Base-by-base conservation (phyloP, 1,140 invertebrate species). In the Cyphomyrmex costatus region DNA sequence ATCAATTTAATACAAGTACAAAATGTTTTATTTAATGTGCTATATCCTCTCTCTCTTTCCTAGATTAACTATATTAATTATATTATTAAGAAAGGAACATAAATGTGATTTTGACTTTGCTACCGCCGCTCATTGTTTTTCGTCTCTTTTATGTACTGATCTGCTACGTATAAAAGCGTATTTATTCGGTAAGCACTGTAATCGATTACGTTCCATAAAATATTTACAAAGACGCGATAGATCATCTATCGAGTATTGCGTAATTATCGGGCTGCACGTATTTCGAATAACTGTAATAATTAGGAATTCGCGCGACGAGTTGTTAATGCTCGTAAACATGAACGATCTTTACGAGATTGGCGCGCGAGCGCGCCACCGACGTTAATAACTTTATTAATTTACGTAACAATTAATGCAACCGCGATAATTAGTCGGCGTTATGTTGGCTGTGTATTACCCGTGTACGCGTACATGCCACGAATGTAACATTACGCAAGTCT, bases 341-440 rank as follows among this genome's bases (percentile, higher is more conserved):
- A 82, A 49, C 14, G 36, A 83, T 73, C 36, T 83, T 83, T 53
- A 19, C 30, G 78, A 80, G 78, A 80, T 80, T 80, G 77, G 16
- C 63, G 77, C 30, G 61, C 56, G 36, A 21, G 33, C 61, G n/a
- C 27, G n/a, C 21, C 53, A 21, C 27, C 53, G 6, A 83, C 68
- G 79, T 49, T 83, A 61, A 83, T 74, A 60, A 74, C 53, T 73
- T 83, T 83, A 83, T 83, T 83, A 83, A 83, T 83, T 83, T 83
- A 83, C 79, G 79, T 83, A 83, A 83, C 68, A 36, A 83, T 83
- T 83, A 83, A 83, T 82, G 79, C 68, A 53, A 82, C 53, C 79
- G 53, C 56, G 79, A 74, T 73, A 83, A 83, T 83, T 83, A 61
- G 79, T 83, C 68, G 33, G 56, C 27, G 36, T 49, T 60, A 73